Percentiles rank a stretch among this genome's conserved stretches.
Conservation (phyloP, 2,797 vertebrate genomes). For the Glyptemys insculpta region DNA sequence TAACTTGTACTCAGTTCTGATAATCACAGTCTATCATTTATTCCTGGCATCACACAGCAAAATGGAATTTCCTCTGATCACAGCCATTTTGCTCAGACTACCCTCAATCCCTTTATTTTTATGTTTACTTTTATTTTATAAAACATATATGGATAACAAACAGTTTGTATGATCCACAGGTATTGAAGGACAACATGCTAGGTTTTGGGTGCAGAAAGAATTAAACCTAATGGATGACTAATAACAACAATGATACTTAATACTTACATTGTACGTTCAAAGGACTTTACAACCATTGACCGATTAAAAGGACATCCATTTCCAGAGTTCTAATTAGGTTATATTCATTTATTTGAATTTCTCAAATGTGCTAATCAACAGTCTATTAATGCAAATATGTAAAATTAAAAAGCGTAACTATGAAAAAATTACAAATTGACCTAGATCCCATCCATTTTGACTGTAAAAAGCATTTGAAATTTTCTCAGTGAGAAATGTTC, state of each 20-base stretch:
- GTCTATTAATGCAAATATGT: not conserved
- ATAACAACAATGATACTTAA: not conserved
- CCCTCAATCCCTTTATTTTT: not conserved
- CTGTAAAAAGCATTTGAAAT: not conserved
- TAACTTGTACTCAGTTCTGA: not conserved
- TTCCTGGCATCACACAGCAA: not conserved
- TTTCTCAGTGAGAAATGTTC: not conserved
- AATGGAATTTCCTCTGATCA: not conserved
- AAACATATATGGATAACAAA: not conserved
- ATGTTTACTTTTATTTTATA: not conserved
- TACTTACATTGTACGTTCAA: not conserved
- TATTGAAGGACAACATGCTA: not conserved
- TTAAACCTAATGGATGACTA: not conserved
- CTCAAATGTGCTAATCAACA: not conserved
- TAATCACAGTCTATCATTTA: not conserved
- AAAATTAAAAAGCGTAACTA: not conserved
- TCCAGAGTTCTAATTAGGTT: not conserved
- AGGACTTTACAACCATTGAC: not conserved
- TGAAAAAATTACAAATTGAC: not conserved
- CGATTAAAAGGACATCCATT: not conserved
- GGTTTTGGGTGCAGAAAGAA: not conserved
- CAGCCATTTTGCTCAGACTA: not conserved
- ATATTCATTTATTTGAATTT: not conserved
- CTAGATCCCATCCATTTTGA: not conserved
- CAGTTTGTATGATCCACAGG: not conserved